Evolutionary conservation across 2,888 invertebrate genomes (phyloP).

Genomic region (Diloba caeruleocephala): DNA sequence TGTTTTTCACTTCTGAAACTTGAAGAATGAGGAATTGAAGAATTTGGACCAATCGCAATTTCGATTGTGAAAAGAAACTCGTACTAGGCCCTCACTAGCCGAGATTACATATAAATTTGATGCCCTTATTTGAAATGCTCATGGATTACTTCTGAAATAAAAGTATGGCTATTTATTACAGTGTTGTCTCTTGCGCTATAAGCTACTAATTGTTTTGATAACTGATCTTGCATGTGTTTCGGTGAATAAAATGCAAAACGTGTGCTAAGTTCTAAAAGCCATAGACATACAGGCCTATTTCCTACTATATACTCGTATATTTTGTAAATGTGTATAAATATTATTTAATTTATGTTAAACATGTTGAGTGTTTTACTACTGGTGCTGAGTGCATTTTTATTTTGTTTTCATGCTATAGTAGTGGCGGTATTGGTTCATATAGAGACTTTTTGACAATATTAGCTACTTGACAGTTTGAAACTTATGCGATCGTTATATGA

Average conservation of each 20-base stretch:
- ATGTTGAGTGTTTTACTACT: conserved; percentile 73
- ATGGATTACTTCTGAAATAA: conserved; percentile 1
- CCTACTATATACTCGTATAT: conserved; percentile 47
- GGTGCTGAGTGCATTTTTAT: conserved; percentile 78
- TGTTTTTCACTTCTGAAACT: too few relatives aligned
- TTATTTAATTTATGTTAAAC: conserved; percentile 79
- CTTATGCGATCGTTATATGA: conserved; percentile 20
- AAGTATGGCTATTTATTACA: background rate
- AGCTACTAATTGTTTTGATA: conserved; percentile 23
- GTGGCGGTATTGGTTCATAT: conserved; percentile 29
- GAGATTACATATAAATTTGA: conserved; percentile 6
- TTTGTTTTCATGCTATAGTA: conserved; percentile 58
- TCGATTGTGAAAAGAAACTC: too few relatives aligned
- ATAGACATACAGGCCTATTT: conserved; percentile 33
- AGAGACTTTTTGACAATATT: conserved; percentile 30
- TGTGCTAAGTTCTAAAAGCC: background rate
- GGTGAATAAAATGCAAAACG: conserved; percentile 2
- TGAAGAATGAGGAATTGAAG: too few relatives aligned
- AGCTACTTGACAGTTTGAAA: conserved; percentile 16
- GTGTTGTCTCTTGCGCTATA: conserved; percentile 8
- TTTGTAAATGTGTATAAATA: conserved; percentile 84
- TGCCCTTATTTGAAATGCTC: conserved; percentile 8
- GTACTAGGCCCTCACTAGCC: too few relatives aligned
- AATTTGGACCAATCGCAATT: too few relatives aligned
- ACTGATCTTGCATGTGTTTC: background rate